phyloP scores from a whole-genome alignment of 2,888 invertebrate species.

The Orchesella flavescens region DNA sequence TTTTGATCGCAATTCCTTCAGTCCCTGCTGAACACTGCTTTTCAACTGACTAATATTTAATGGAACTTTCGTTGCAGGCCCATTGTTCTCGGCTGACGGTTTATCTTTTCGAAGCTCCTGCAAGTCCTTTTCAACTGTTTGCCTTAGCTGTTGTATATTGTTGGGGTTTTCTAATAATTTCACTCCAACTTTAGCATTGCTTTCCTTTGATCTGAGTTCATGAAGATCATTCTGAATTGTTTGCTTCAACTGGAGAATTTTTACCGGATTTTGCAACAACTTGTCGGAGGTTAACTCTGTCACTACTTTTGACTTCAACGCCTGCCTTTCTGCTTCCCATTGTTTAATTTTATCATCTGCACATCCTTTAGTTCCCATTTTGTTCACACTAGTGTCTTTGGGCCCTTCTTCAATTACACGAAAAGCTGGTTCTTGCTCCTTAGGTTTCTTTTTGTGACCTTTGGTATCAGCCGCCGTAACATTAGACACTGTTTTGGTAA shows the following conservation, averaged over 20 bases:
- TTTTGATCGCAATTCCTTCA: constrained; percentile 21
- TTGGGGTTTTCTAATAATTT: constrained; percentile 1
- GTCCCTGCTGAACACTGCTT: constrained; percentile 23
- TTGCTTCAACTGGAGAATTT: constrained; percentile 7
- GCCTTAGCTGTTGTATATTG: constrained; percentile 14
- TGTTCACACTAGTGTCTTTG: background rate
- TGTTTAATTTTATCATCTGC: constrained; percentile 31
- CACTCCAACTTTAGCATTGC: background rate
- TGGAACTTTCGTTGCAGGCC: background rate
- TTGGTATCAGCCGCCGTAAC: background rate
- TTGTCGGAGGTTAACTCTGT: background rate
- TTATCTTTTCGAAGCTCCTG: constrained; percentile 7
- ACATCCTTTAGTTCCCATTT: background rate
- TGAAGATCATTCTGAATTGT: constrained; percentile 16
- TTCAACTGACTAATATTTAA: constrained; percentile 37
- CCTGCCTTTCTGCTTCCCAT: constrained; percentile 30
- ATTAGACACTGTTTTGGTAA: constrained; percentile 7
- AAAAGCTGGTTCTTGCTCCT: constrained; percentile 49
- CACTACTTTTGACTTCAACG: constrained; percentile 9
- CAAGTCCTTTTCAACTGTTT: constrained; percentile 37
- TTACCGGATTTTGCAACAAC: background rate
- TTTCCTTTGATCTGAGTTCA: background rate
- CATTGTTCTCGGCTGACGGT: background rate
- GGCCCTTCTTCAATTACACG: constrained; percentile 9
- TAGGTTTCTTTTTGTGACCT: constrained; percentile 34